phyloP scores from a whole-genome alignment of 2,113 vertebrate genomes.

The Tragelaphus imberbis region DNA sequence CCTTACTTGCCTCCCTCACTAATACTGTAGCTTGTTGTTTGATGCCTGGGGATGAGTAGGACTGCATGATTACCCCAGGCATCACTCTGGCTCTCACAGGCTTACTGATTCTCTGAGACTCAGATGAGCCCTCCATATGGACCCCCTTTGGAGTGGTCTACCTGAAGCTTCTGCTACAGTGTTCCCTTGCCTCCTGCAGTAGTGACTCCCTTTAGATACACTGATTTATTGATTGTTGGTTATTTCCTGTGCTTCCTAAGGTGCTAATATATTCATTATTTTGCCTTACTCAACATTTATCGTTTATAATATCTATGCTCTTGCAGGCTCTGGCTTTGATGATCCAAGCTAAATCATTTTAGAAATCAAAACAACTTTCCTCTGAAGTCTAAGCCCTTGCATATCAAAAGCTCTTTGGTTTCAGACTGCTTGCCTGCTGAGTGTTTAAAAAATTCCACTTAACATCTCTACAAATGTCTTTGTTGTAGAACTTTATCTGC shows the following conservation, averaged over 20 bases:
- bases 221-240: neutral
- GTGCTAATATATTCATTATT: neutral
- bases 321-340: neutral
- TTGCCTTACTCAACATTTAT: neutral
- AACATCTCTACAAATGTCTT: neutral
- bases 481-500: neutral
- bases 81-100: neutral
- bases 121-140: neutral
- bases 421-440: neutral
- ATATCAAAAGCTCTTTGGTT: conserved; percentile 11
- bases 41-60: neutral
- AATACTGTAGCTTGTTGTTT: neutral
- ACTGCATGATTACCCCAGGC: neutral
- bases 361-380: conserved; percentile 24
- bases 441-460: neutral
- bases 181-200: neutral
- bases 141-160: neutral
- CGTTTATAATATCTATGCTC: neutral
- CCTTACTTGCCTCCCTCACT: neutral
- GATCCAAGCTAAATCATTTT: neutral
- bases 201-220: neutral
- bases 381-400: neutral
- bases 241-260: neutral
- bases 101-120: neutral
- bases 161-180: neutral